Conservation (phyloP, 2,888 invertebrate genomes). For the Spisula solida region DNA sequence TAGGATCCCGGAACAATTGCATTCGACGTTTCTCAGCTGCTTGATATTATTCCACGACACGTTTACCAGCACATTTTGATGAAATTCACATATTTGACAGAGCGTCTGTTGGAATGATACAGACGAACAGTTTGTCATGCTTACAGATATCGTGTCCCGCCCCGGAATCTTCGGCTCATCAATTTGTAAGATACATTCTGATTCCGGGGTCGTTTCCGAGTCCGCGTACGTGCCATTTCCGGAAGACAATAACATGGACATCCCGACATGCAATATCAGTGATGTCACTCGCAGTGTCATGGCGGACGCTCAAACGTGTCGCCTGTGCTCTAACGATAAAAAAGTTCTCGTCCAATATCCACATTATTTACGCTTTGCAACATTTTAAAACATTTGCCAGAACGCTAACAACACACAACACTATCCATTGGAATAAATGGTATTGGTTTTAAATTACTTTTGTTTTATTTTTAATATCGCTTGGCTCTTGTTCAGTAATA, state of each 20-base stretch:
- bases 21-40: constrained; percentile 14
- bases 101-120: background rate
- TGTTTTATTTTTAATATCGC: too few species aligned
- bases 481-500: too few species aligned
- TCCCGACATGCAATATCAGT: background rate
- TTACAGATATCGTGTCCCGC: background rate
- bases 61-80: constrained; percentile 15
- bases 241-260: background rate
- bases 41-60: constrained; percentile 29
- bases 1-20: constrained; percentile 30
- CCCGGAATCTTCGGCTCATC: background rate
- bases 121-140: background rate
- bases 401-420: too few species aligned
- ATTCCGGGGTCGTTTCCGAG: background rate
- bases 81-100: constrained; percentile 19
- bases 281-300: background rate
- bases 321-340: too few species aligned
- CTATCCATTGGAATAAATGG: too few species aligned
- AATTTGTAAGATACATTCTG: background rate
- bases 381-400: too few species aligned
- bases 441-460: too few species aligned
- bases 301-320: too few species aligned
- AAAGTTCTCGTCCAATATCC: too few species aligned
- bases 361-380: too few species aligned
- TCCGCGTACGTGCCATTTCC: background rate